Conservation (phyloP, 2,797 vertebrate genomes). For the Hypotaenidia okinawae region DNA sequence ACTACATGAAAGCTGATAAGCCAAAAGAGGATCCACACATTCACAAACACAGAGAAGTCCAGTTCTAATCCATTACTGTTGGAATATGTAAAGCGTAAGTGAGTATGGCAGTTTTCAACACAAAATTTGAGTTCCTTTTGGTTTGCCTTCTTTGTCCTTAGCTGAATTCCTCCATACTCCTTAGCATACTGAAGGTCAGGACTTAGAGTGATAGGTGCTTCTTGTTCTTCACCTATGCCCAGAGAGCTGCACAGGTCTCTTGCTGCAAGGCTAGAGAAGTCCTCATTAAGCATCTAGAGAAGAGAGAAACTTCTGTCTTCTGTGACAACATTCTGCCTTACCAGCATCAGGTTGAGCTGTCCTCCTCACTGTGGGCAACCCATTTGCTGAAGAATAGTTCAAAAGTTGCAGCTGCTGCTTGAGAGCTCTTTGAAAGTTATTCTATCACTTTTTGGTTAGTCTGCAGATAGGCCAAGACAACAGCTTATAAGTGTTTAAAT, state of each 20-base stretch:
- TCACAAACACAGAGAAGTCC: background rate
- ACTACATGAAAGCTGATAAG: background rate
- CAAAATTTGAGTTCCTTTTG: background rate
- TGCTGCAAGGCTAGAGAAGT: background rate
- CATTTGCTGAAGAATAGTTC: background rate
- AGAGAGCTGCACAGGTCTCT: background rate
- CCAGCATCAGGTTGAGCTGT: background rate
- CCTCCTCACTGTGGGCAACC: background rate
- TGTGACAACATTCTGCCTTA: background rate
- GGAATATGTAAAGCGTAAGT: background rate
- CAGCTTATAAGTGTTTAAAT: constrained; percentile 51
- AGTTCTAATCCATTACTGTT: background rate
- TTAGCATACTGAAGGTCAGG: background rate
- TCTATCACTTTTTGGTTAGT: background rate
- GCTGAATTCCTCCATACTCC: background rate
- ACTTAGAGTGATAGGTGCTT: background rate
- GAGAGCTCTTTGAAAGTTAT: background rate
- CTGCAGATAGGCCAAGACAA: background rate
- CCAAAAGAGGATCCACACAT: background rate
- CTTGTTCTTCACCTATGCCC: background rate
- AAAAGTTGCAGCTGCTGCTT: background rate
- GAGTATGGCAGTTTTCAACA: background rate
- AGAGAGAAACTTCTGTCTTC: background rate
- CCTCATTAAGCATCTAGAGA: background rate
- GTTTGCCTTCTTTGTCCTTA: background rate